A percentile compares a stretch with the other conserved stretches of the same genome.
Conservation (phyloP, 2,797 vertebrate species). For the Silurus lanzhouensis region DNA sequence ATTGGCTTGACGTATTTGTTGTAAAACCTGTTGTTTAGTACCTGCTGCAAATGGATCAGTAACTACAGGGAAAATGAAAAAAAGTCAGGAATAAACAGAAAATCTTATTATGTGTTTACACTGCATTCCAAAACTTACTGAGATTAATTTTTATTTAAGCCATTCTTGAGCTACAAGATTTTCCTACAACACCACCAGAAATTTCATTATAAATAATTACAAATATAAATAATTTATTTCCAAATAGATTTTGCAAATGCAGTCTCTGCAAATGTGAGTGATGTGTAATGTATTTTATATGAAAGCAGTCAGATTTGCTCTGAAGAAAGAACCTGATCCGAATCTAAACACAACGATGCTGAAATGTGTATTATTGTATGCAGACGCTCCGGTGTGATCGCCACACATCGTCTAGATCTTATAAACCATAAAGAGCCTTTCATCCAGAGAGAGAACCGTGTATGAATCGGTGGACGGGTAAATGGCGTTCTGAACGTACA, state of each 20-base stretch:
- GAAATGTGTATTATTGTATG: background rate
- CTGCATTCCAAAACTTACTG: too few relatives aligned
- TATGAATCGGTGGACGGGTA: constrained; percentile 12
- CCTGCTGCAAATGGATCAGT: background rate
- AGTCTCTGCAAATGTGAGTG: background rate
- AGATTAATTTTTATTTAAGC: too few relatives aligned
- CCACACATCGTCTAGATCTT: constrained; percentile 1
- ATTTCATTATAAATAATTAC: too few relatives aligned
- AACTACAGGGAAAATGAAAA: background rate
- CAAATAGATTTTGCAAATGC: background rate
- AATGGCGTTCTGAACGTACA: constrained; percentile 27
- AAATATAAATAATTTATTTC: too few relatives aligned
- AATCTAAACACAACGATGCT: background rate
- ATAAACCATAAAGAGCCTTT: background rate
- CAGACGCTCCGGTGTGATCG: background rate
- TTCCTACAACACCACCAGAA: too few relatives aligned
- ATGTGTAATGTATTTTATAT: background rate
- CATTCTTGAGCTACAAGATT: too few relatives aligned
- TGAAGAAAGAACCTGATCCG: background rate
- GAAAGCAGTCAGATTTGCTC: background rate
- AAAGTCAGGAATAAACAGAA: background rate
- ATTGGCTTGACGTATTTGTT: background rate
- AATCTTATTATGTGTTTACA: too few relatives aligned
- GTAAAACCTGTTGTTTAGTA: background rate
- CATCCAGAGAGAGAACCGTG: background rate